phyloP scores from a whole-genome alignment of 2,113 vertebrate genomes.

The Mus musculus region DNA sequence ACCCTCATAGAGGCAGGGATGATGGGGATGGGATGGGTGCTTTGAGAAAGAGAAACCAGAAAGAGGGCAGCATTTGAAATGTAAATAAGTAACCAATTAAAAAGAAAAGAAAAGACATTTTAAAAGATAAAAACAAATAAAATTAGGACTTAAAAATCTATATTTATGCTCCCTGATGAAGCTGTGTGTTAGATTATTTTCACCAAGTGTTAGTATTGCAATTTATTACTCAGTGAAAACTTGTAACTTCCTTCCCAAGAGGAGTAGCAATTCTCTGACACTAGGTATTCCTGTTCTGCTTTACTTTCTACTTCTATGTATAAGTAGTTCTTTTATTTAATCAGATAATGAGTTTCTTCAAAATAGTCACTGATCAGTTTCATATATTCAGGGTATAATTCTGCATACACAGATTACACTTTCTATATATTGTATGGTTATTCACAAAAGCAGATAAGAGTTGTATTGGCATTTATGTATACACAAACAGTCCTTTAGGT shows the following conservation, averaged over 20 bases:
- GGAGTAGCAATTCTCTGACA: not conserved
- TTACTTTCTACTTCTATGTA: not conserved
- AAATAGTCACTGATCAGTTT: not conserved
- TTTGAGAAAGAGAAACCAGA: too few relatives aligned
- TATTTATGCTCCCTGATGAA: not conserved
- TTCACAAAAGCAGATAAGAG: not conserved
- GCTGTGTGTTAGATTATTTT: not conserved
- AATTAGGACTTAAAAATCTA: not conserved
- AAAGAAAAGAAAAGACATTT: too few relatives aligned
- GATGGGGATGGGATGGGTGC: too few relatives aligned
- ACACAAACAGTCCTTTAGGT: not conserved
- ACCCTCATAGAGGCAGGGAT: too few relatives aligned
- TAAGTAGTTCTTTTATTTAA: not conserved
- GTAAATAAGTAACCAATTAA: too few relatives aligned
- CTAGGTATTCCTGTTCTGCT: not conserved
- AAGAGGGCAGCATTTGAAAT: too few relatives aligned
- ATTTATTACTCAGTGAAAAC: not conserved
- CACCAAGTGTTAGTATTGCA: not conserved
- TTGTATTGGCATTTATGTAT: not conserved
- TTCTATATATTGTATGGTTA: not conserved
- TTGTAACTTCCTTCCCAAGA: not conserved
- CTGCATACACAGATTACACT: not conserved
- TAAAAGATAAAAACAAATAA: not conserved
- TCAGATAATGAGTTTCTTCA: not conserved
- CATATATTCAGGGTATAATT: not conserved